phyloP scores from a whole-genome alignment of 2,888 invertebrate species.

The Drosophila paranaensis region DNA sequence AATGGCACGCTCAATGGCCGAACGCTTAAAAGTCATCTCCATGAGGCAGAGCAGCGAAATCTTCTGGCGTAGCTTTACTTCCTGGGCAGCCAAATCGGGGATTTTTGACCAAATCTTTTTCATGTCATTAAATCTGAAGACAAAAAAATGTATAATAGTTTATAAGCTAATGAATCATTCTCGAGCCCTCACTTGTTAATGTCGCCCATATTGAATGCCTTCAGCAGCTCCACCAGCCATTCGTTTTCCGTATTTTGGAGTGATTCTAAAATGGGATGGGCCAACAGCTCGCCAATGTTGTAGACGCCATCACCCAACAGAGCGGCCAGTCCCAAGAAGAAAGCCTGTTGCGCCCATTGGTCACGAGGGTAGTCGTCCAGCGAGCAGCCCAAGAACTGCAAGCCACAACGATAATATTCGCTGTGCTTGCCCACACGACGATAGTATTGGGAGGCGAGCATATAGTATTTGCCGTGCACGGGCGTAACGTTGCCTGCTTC shows the following conservation, averaged over 20 bases:
- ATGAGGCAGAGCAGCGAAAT: slow-evolving; percentile 97
- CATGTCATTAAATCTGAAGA: slow-evolving; percentile 88
- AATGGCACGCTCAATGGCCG: slow-evolving; percentile 93
- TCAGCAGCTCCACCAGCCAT: slow-evolving; percentile 94
- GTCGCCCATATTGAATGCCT: slow-evolving; percentile 94
- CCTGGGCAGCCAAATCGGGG: slow-evolving; percentile 93
- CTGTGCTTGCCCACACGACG: slow-evolving; percentile 93
- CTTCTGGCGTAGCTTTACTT: slow-evolving; percentile 93
- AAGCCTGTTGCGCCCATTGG: slow-evolving; percentile 92
- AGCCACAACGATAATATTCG: slow-evolving; percentile 97
- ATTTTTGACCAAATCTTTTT: slow-evolving; percentile 89
- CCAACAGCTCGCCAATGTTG: slow-evolving; percentile 97
- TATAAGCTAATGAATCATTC: neutral
- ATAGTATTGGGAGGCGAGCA: slow-evolving; percentile 96
- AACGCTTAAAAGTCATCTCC: slow-evolving; percentile 98
- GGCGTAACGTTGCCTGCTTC: slow-evolving; percentile 96
- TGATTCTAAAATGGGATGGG: slow-evolving; percentile 96
- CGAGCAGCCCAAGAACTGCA: slow-evolving; percentile 92
- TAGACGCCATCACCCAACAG: slow-evolving; percentile 97
- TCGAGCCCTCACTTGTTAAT: slow-evolving; percentile 86
- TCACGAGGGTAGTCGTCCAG: slow-evolving; percentile 88
- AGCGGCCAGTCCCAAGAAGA: slow-evolving; percentile 96
- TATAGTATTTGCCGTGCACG: slow-evolving; percentile 97
- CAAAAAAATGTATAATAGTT: too few species aligned
- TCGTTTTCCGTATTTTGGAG: slow-evolving; percentile 91